phyloP scores from a whole-genome alignment of 1,140 invertebrate species.

The Dysdera silvatica region DNA sequence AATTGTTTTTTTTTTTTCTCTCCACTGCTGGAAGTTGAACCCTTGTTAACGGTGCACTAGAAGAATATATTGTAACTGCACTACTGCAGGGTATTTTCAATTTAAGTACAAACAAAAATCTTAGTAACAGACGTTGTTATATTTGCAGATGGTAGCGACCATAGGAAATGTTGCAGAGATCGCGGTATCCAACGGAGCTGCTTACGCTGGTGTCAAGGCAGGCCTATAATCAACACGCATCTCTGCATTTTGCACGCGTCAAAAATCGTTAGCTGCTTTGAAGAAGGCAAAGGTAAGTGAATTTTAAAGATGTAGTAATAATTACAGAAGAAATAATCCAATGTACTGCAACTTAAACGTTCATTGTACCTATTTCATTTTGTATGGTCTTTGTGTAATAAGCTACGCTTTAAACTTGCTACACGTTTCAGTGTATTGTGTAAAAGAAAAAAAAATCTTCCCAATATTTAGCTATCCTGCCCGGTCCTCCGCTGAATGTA shows the following conservation, averaged over 20 bases:
- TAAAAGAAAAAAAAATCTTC: no score
- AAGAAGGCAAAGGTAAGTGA: conserved; percentile 59
- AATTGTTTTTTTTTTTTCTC: no score
- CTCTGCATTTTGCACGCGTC: conserved; percentile 63
- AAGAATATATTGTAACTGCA: no score
- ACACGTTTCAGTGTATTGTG: neutral
- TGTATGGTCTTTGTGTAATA: no score
- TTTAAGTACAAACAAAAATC: no score
- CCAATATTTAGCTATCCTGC: conserved; percentile 48
- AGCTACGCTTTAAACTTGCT: no score
- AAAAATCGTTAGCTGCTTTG: conserved; percentile 67
- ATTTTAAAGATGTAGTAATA: neutral
- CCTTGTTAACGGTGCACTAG: no score
- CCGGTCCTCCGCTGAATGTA: conserved; percentile 66
- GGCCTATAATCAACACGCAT: conserved; percentile 54
- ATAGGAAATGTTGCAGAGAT: conserved; percentile 65
- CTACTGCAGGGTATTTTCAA: no score
- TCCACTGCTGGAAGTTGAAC: no score
- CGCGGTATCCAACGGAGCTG: conserved; percentile 63
- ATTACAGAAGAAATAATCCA: neutral
- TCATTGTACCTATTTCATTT: neutral
- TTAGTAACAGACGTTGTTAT: no score
- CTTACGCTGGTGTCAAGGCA: conserved; percentile 67
- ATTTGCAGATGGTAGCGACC: conserved; percentile 61
- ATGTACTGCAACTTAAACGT: neutral